A percentile compares a stretch with the other conserved stretches of the same genome.
Evolutionary conservation across 2,888 invertebrate genomes (phyloP).

Genomic region (Cosmia pyralina): DNA sequence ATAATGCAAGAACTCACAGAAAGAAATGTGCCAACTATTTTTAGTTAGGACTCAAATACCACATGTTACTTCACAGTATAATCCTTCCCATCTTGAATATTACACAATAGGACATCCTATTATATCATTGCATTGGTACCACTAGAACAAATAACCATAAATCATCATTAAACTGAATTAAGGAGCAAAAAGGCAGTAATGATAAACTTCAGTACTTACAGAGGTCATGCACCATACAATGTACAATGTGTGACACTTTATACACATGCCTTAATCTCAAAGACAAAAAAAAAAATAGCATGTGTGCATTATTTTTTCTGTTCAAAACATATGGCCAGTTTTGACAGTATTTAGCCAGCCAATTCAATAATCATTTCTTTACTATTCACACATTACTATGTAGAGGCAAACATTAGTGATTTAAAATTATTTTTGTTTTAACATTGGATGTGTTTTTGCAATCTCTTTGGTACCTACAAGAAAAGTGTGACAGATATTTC

Average conservation of each 20-base stretch:
- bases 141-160: conserved; percentile 28
- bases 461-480: no score
- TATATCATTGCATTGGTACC: conserved; percentile 38
- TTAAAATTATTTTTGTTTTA: not conserved
- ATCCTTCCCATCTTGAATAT: conserved; percentile 17
- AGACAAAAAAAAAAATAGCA: conserved; percentile 16
- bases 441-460: no score
- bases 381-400: not conserved
- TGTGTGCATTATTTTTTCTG: conserved; percentile 17
- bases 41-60: conserved; percentile 30
- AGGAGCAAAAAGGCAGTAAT: conserved; percentile 28
- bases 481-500: no score
- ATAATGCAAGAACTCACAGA: conserved; percentile 32
- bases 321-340: conserved; percentile 1
- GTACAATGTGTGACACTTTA: conserved; percentile 33
- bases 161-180: conserved; percentile 57
- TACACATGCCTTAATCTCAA: conserved; percentile 27
- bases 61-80: conserved; percentile 42
- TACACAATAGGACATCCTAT: conserved; percentile 28
- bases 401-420: not conserved
- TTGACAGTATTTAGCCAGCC: no score
- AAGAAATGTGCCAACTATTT: conserved; percentile 46
- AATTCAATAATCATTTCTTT: no score
- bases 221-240: conserved; percentile 40
- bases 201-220: conserved; percentile 14